A percentile compares a stretch with the other conserved stretches of the same genome.
These are phyloP conservation scores for Spisula solida DNA, from an alignment of 2,888 invertebrate genomes.

Conservation along the genomic window DNA sequence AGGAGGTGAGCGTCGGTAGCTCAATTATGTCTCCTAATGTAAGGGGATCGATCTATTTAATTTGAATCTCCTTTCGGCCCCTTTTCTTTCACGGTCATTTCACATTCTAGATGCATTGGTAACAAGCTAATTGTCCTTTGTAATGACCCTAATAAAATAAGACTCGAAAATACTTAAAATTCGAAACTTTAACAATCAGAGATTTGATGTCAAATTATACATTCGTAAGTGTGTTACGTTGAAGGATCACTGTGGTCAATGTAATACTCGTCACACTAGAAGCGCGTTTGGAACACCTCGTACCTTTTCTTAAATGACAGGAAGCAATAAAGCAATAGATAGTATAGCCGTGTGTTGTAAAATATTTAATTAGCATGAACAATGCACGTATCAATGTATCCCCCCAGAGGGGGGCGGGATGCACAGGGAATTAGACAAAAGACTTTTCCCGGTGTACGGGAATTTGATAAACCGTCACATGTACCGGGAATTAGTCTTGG, in stretches of 20 bases:
- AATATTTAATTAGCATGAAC: no score
- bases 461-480: no score
- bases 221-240: background rate
- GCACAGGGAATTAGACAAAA: no score
- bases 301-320: no score
- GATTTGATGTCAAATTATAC: background rate
- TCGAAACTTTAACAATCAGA: background rate
- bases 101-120: constrained; percentile 44
- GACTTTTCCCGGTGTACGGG: no score
- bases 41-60: constrained; percentile 47
- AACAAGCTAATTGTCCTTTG: constrained; percentile 47
- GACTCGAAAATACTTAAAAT: background rate
- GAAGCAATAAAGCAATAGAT: no score
- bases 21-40: constrained; percentile 50
- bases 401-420: no score
- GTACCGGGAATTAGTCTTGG: no score
- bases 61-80: constrained; percentile 40
- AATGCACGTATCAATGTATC: no score
- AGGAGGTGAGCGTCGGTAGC: constrained; percentile 39
- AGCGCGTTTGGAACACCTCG: background rate
- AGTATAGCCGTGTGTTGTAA: no score
- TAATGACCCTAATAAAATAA: constrained; percentile 44
- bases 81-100: constrained; percentile 47
- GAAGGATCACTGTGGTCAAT: background rate
- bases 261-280: background rate